Conservation (phyloP, 2,113 vertebrate species). For the Rhinolophus sinicus region DNA sequence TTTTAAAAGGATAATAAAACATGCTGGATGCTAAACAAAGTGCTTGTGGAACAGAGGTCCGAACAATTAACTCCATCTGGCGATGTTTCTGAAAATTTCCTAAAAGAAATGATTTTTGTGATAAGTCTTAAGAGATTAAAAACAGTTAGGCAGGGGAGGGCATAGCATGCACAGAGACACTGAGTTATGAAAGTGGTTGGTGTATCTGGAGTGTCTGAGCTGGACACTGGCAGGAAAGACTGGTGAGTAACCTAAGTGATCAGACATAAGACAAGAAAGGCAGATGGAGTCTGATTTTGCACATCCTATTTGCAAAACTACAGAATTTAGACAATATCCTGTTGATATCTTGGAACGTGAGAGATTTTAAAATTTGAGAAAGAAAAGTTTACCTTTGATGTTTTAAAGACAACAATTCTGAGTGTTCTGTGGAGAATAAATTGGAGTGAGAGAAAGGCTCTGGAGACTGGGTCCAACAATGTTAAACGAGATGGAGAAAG, state of each 20-base stretch:
- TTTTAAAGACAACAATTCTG: not conserved
- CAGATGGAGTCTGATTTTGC: not conserved
- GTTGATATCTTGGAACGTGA: not conserved
- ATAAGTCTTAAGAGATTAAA: not conserved
- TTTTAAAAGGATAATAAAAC: not conserved
- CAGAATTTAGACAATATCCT: not conserved
- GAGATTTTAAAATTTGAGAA: not conserved
- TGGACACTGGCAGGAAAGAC: not conserved
- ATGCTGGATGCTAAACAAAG: not conserved
- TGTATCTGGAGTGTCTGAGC: not conserved
- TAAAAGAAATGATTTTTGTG: not conserved
- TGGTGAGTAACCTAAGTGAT: not conserved
- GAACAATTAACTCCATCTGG: not conserved
- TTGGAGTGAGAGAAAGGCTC: not conserved
- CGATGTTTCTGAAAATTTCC: not conserved
- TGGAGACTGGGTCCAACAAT: not conserved
- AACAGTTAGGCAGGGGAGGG: not conserved
- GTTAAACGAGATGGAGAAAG: not conserved
- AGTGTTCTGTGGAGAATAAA: not conserved
- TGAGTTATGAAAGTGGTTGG: not conserved
- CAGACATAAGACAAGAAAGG: not conserved
- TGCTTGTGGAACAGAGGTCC: not conserved
- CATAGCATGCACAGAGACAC: not conserved
- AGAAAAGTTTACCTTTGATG: not conserved
- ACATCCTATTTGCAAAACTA: not conserved